These are phyloP conservation scores for Poecilobothrus nobilitatus DNA, from an alignment of 2,888 invertebrate genomes.

Conservation along the genomic window DNA sequence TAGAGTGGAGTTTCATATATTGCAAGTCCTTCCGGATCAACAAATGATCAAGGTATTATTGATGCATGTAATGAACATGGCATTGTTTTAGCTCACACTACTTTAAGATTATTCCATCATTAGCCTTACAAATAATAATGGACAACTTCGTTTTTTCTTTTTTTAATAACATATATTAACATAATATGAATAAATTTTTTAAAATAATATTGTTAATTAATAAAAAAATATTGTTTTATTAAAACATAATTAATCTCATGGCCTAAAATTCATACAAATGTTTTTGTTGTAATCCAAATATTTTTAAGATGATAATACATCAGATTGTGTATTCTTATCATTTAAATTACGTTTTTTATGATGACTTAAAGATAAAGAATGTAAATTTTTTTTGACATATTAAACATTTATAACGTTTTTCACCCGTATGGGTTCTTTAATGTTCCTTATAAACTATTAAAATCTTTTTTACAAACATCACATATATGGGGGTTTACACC, in stretches of 20 bases:
- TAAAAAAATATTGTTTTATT: no score
- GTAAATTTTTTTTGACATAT: constrained; percentile 36
- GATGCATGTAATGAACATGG: constrained; percentile 86
- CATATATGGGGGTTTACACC: constrained; percentile 33
- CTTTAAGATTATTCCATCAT: constrained; percentile 89
- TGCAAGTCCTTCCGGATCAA: constrained; percentile 89
- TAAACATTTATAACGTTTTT: constrained; percentile 24
- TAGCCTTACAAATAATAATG: constrained; percentile 38
- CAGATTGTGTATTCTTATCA: no score
- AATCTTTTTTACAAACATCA: constrained; percentile 38
- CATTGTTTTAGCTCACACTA: constrained; percentile 81
- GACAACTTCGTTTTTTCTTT: not conserved
- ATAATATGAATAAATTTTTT: no score
- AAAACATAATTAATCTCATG: no score
- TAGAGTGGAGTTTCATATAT: constrained; percentile 93
- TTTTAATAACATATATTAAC: no score
- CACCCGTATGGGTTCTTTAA: constrained; percentile 47
- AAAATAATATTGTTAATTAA: no score
- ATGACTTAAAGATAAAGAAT: constrained; percentile 1
- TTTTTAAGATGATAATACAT: no score
- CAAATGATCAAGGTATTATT: constrained; percentile 82
- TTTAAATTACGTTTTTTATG: constrained; percentile 7
- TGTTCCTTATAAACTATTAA: constrained; percentile 25
- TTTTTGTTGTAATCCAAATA: no score
- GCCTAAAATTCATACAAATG: no score